A percentile compares a stretch with the other conserved stretches of the same genome.
Evolutionary conservation across 2,113 vertebrate genomes (phyloP).

Genomic region (Miniopterus natalensis): DNA sequence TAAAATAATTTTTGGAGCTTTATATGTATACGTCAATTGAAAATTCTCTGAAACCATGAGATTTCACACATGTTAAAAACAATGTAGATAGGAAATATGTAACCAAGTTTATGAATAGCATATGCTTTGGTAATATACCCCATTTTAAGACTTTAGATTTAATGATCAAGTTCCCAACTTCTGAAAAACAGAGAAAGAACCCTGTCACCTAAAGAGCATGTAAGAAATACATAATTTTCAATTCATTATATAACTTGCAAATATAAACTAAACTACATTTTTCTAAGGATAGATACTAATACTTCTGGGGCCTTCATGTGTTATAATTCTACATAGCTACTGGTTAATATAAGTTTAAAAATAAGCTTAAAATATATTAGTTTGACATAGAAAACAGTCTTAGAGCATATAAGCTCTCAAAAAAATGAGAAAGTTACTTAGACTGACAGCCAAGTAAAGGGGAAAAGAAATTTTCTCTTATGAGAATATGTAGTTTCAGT

Average conservation of each 20-base stretch:
- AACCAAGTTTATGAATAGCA: slow-evolving; percentile 11
- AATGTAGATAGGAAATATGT: slow-evolving; percentile 43
- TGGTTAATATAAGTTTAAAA: slow-evolving; percentile 11
- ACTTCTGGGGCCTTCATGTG: background rate
- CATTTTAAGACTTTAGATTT: slow-evolving; percentile 58
- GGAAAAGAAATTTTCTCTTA: background rate
- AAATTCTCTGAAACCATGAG: background rate
- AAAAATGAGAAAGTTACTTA: background rate
- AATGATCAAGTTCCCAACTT: background rate
- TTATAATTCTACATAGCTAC: background rate
- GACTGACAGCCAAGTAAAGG: background rate
- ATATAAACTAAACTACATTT: slow-evolving; percentile 6
- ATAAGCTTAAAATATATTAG: background rate
- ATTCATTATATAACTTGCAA: slow-evolving; percentile 34
- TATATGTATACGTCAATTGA: background rate
- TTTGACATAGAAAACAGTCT: slow-evolving; percentile 1
- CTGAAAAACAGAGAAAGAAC: background rate
- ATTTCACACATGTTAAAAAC: background rate
- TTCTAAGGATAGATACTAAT: slow-evolving; percentile 23
- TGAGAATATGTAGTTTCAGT: background rate
- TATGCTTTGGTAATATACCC: background rate
- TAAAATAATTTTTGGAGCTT: slow-evolving; percentile 47
- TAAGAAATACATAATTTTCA: slow-evolving; percentile 25
- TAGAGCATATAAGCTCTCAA: background rate
- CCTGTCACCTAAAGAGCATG: background rate